Conservation (phyloP, 2,888 invertebrate genomes). For the Oligia fasciuncula region DNA sequence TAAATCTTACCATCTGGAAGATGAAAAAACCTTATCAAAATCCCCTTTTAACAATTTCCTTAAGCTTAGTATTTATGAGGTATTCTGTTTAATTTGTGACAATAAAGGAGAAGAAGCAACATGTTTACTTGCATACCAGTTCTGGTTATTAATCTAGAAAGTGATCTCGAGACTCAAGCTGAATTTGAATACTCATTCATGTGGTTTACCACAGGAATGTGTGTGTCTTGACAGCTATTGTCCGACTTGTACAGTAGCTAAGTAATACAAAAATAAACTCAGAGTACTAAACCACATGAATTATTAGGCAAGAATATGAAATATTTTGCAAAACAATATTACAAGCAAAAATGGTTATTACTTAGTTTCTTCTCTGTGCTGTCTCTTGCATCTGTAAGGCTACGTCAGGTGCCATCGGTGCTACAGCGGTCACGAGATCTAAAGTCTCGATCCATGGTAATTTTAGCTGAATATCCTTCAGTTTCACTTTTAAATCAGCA, state of each 20-base stretch:
- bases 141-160: neutral
- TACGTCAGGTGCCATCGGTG: constrained; percentile 96
- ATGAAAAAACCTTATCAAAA: no score
- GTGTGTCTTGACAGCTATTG: no score
- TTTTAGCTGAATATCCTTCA: constrained; percentile 92
- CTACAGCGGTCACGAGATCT: constrained; percentile 94
- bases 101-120: neutral
- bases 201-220: no score
- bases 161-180: neutral
- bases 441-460: constrained; percentile 96
- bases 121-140: neutral
- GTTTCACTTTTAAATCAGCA: constrained; percentile 92
- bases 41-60: neutral
- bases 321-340: constrained; percentile 2
- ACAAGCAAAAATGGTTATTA: constrained; percentile 5
- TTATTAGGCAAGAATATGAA: constrained; percentile 9
- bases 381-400: constrained; percentile 94
- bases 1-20: no score
- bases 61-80: no score
- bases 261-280: neutral
- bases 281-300: neutral
- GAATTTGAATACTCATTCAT: no score
- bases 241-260: neutral
- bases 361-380: constrained; percentile 91
- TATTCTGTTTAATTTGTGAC: neutral